phyloP scores from a whole-genome alignment of 2,113 vertebrate genomes.

The Neopipo cinnamomea region DNA sequence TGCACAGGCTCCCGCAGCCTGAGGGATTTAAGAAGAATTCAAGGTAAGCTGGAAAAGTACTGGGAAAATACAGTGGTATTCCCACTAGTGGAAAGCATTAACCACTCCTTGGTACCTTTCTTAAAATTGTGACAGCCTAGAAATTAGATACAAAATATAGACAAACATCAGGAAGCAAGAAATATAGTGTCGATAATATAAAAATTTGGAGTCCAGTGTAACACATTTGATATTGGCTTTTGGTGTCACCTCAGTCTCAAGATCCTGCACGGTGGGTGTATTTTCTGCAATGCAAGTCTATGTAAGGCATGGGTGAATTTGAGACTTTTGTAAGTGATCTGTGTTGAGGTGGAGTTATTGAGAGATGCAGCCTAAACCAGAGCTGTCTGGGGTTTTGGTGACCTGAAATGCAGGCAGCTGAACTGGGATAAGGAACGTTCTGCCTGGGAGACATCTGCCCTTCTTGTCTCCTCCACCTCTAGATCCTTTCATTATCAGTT shows the following conservation, averaged over 20 bases:
- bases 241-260: not conserved
- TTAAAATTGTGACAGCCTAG: not conserved
- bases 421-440: not conserved
- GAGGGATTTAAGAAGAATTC: not conserved
- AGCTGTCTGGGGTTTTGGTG: not conserved
- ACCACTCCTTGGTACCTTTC: not conserved
- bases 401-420: not conserved
- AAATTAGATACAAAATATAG: accelerated
- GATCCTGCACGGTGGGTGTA: not conserved
- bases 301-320: not conserved
- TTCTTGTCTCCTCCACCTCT: not conserved
- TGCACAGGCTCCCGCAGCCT: not conserved
- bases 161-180: not conserved
- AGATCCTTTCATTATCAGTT: not conserved
- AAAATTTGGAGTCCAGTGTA: not conserved
- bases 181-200: not conserved
- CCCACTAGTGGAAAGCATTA: not conserved
- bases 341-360: not conserved
- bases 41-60: not conserved
- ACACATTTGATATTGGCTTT: not conserved
- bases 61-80: not conserved
- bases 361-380: not conserved
- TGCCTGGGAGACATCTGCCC: not conserved
- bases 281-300: not conserved
- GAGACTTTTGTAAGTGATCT: not conserved